phyloP scores from a whole-genome alignment of 2,888 invertebrate species.

The Apamea sordens region DNA sequence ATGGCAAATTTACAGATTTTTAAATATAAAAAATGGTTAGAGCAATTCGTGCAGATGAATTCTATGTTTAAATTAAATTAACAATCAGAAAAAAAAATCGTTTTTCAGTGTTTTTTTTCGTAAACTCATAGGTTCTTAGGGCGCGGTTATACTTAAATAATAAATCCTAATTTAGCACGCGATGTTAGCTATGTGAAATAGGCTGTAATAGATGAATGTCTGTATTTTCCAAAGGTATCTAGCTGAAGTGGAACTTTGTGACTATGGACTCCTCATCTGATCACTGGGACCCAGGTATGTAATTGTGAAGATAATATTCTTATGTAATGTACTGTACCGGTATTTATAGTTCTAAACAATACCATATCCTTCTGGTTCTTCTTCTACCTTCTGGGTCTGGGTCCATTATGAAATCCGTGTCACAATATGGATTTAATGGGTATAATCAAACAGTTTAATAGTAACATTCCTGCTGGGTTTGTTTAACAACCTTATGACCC shows the following conservation, averaged over 20 bases:
- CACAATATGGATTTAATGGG: neutral
- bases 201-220: conserved; percentile 46
- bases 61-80: neutral
- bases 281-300: conserved; percentile 87
- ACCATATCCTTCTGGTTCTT: no score
- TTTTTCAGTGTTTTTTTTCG: neutral
- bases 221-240: conserved; percentile 45
- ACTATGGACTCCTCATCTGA: conserved; percentile 82
- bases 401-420: neutral
- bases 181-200: conserved; percentile 17
- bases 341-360: neutral
- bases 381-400: neutral
- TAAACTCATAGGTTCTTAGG: conserved; percentile 27
- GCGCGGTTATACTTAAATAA: conserved; percentile 56
- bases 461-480: neutral
- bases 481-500: neutral
- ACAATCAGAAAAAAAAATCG: neutral
- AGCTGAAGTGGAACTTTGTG: conserved; percentile 63
- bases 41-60: neutral
- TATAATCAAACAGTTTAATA: neutral
- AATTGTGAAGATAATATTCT: conserved; percentile 4
- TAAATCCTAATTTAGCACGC: conserved; percentile 18
- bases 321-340: conserved; percentile 2
- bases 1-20: conserved; percentile 2
- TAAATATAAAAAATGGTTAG: neutral